A percentile compares a stretch with the other conserved stretches of the same genome.
These are phyloP conservation scores for Rallus crepitans DNA, from an alignment of 2,797 vertebrate species.

Conservation along the genomic window DNA sequence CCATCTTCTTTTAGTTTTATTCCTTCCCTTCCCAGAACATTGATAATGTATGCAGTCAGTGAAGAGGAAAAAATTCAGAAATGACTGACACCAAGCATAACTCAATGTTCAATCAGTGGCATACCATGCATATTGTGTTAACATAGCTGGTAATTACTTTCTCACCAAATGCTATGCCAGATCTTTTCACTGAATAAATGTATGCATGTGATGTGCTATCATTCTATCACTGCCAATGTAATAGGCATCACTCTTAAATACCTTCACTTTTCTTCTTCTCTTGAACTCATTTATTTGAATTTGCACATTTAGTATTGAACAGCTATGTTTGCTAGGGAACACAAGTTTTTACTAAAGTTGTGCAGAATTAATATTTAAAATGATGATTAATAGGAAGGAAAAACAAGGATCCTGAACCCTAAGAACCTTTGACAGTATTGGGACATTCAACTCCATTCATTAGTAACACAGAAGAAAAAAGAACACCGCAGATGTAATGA, in stretches of 20 bases:
- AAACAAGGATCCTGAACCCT: neutral
- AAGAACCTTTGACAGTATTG: neutral
- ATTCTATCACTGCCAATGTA: constrained; percentile 27
- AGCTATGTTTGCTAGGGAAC: neutral
- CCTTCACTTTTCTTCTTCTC: too few species aligned
- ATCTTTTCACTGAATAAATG: constrained; percentile 47
- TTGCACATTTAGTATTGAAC: neutral
- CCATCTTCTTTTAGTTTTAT: neutral
- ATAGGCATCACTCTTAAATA: neutral
- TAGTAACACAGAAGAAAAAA: neutral
- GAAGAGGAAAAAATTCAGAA: neutral
- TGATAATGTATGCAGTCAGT: neutral
- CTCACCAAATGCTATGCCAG: constrained; percentile 60
- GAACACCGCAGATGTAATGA: neutral
- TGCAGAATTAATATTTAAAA: neutral
- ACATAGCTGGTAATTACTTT: constrained; percentile 54
- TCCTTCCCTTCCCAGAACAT: neutral
- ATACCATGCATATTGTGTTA: constrained; percentile 49
- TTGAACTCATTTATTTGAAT: neutral
- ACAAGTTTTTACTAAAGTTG: neutral
- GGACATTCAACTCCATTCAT: neutral
- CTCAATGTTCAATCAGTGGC: constrained; percentile 24
- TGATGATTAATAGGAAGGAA: neutral
- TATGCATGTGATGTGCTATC: neutral
- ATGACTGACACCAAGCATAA: constrained; percentile 62